A percentile compares a stretch with the other conserved stretches of the same genome.
Evolutionary conservation across 2,888 invertebrate species (phyloP).

Genomic region (Podabrus alpinus): DNA sequence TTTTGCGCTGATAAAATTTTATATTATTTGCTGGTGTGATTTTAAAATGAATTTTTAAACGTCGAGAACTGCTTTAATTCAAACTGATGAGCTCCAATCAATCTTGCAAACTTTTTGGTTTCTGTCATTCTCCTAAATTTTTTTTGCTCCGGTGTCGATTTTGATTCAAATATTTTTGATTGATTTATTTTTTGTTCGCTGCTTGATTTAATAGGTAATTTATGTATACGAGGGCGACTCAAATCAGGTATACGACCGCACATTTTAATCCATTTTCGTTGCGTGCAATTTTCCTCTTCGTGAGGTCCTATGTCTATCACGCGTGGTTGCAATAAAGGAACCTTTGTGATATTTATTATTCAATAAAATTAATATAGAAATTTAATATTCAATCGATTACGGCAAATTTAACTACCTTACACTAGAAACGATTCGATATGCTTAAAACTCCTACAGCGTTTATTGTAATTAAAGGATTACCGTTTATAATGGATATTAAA

Average conservation of each 20-base stretch:
- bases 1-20: not conserved
- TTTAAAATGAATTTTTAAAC: not conserved
- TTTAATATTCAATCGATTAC: not conserved
- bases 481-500: not conserved
- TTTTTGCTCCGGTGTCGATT: not conserved
- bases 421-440: not conserved
- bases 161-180: not conserved
- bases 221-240: not conserved
- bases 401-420: not conserved
- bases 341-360: not conserved
- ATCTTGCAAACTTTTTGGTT: not conserved
- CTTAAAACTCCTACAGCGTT: not conserved
- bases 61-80: not conserved
- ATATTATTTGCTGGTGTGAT: not conserved
- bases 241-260: not conserved
- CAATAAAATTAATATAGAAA: not conserved
- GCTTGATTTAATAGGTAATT: not conserved
- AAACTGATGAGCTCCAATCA: not conserved
- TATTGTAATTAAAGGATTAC: not conserved
- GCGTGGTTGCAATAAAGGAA: not conserved
- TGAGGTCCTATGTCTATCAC: not conserved
- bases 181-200: not conserved
- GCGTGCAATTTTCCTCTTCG: not conserved
- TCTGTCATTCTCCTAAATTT: not conserved
- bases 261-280: not conserved